Evolutionary conservation across 2,797 vertebrate species (phyloP), one percentile per base, ranked within the genome.

Genomic region (Acropternis orthonyx): DNA sequence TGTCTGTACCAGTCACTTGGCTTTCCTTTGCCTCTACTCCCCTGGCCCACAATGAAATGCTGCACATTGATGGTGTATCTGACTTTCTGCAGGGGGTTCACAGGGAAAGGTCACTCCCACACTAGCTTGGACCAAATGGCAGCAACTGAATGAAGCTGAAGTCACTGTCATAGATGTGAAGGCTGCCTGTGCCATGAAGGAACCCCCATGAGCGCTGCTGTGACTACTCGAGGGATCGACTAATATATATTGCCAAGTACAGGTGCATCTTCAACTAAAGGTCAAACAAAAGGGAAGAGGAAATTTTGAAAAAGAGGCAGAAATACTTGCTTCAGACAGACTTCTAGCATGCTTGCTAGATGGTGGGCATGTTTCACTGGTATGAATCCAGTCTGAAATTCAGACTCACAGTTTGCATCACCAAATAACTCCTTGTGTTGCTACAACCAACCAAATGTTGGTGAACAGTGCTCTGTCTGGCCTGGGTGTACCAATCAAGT

Each of bases 61-160:
- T 3, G 21, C 32, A 62, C 62, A 41, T 2, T 71, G 88, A 77
- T 0, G 21, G 30, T 69, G 36, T 55, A 90, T 71, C 85, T 88
- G 69, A 78, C 89, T 92, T 95, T 93, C 73, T 93, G 92, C 85
- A 81, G 54, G 79, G 66, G 48, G 26, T 77, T 66, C 84, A 73
- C 59, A 87, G 68, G 87, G 63, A 93, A 96, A 96, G 78, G 85
- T 93, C 90, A 86, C 48, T 87, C 63, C 41, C 2, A 37, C 77
- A 49, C 69, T 52, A 92, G 77, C 58, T 37, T 59, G 83, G 74
- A 63, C 51, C 77, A 56, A 26, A 76, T 24, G 71, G 83, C 80
- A 89, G 74, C 77, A 56, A 65, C 28, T 36, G 90, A 89, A 84
- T 54, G 67, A 61, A 89, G 86, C 80, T 63, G 67, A 59, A 73